A percentile compares a stretch with the other conserved stretches of the same genome.
Conservation (phyloP, 2,113 vertebrate species). For the Peromyscus polionotus region DNA sequence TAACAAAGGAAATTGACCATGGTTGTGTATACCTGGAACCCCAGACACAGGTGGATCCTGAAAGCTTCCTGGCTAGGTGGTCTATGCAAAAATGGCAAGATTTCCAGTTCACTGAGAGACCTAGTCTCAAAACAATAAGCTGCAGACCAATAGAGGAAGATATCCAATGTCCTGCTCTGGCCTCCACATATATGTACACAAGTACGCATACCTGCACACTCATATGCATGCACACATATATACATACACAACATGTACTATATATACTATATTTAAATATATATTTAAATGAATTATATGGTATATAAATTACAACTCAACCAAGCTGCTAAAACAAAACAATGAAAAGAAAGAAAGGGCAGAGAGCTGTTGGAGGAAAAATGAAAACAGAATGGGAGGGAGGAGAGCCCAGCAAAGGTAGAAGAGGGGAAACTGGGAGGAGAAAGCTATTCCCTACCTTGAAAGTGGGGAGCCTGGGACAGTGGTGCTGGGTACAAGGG, state of each 20-base stretch:
- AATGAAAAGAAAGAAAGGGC: not conserved
- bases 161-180: not conserved
- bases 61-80: not conserved
- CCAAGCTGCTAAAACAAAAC: slow-evolving; percentile 5
- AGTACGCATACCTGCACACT: not conserved
- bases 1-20: not conserved
- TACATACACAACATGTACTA: not conserved
- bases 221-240: not conserved
- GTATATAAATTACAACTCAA: not conserved
- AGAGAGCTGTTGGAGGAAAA: slow-evolving; percentile 37
- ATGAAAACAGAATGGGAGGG: not conserved
- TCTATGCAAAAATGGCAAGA: not conserved
- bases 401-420: not conserved
- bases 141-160: not conserved
- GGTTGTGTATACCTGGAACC: not conserved
- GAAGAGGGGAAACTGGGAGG: not conserved
- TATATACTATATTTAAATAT: not conserved
- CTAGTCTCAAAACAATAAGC: not conserved
- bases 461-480: slow-evolving; percentile 90
- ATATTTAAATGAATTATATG: not conserved
- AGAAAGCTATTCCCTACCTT: slow-evolving; percentile 88
- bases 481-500: slow-evolving; percentile 91
- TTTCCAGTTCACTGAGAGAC: not conserved
- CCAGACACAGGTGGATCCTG: not conserved
- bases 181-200: not conserved